Percentiles rank a stretch among this genome's conserved stretches.
Conservation (phyloP, 2,888 invertebrate genomes). For the Muscina levida region DNA sequence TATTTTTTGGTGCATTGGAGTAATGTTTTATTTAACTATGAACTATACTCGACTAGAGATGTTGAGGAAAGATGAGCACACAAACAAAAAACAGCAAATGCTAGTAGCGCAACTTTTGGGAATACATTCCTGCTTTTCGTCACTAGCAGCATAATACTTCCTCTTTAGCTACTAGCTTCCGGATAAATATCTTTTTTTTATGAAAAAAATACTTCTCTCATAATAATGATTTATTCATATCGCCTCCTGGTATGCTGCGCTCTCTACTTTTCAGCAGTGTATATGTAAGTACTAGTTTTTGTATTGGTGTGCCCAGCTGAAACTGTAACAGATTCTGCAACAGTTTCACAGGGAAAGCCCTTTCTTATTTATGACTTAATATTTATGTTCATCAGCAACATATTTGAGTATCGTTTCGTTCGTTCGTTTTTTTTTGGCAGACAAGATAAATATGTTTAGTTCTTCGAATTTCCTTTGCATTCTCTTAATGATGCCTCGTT, state of each 20-base stretch:
- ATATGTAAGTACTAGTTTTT: too few species aligned
- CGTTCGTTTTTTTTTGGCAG: background rate
- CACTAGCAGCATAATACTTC: too few species aligned
- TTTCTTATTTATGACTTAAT: constrained; percentile 33
- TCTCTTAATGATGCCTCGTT: too few species aligned
- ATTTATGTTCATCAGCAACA: constrained; percentile 31
- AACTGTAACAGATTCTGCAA: background rate
- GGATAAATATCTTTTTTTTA: constrained; percentile 14
- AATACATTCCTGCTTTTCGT: too few species aligned
- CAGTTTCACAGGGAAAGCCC: background rate
- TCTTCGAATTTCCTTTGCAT: too few species aligned
- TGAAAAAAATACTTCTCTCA: background rate
- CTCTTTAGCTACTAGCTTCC: background rate
- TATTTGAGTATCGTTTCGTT: constrained; percentile 23
- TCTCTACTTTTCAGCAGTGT: too few species aligned
- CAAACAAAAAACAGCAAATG: background rate
- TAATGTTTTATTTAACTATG: constrained; percentile 44
- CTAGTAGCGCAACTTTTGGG: too few species aligned
- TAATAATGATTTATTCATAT: constrained; percentile 33
- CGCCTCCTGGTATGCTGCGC: too few species aligned
- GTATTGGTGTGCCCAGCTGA: too few species aligned
- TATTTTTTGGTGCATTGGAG: constrained; percentile 64
- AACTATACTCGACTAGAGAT: too few species aligned
- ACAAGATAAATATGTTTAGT: constrained; percentile 27
- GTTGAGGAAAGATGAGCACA: too few species aligned